phyloP scores from a whole-genome alignment of 53 echinoderm and acorn worm species.

The Antedon mediterranea region DNA sequence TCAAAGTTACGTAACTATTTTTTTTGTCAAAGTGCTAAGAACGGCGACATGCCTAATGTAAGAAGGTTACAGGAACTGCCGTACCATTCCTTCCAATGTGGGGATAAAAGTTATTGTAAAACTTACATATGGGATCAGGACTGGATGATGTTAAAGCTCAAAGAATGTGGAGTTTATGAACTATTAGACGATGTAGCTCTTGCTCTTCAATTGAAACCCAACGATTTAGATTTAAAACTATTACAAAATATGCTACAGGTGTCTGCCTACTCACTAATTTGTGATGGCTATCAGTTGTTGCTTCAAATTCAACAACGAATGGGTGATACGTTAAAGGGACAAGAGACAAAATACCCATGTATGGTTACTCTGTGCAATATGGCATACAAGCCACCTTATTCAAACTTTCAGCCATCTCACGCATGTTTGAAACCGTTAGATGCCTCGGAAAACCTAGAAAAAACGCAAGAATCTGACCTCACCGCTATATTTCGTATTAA shows the following conservation, averaged over 20 bases:
- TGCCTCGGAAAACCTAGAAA: constrained; percentile 10
- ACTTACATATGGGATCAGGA: constrained; percentile 76
- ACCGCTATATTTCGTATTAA: constrained; percentile 51
- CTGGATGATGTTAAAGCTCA: constrained; percentile 60
- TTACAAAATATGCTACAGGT: constrained; percentile 66
- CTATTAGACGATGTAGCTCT: constrained; percentile 59
- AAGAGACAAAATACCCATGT: constrained; percentile 52
- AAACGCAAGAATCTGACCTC: constrained; percentile 19
- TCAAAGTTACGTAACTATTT: constrained; percentile 63
- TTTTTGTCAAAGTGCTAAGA: constrained; percentile 46
- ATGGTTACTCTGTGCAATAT: constrained; percentile 58
- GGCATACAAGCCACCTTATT: constrained; percentile 46
- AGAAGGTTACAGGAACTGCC: constrained; percentile 62
- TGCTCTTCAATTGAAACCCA: constrained; percentile 23
- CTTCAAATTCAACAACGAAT: constrained; percentile 62
- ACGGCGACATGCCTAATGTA: constrained; percentile 48
- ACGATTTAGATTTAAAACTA: constrained; percentile 49
- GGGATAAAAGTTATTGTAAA: constrained; percentile 71
- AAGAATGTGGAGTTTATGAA: constrained; percentile 57
- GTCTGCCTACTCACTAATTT: constrained; percentile 62
- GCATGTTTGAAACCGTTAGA: constrained; percentile 25
- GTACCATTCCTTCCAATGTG: constrained; percentile 65
- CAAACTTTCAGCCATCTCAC: constrained; percentile 66
- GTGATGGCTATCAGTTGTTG: constrained; percentile 72
- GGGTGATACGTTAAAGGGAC: constrained; percentile 35